phyloP scores from a whole-genome alignment of 2,888 invertebrate species.

The Apamea monoglypha region DNA sequence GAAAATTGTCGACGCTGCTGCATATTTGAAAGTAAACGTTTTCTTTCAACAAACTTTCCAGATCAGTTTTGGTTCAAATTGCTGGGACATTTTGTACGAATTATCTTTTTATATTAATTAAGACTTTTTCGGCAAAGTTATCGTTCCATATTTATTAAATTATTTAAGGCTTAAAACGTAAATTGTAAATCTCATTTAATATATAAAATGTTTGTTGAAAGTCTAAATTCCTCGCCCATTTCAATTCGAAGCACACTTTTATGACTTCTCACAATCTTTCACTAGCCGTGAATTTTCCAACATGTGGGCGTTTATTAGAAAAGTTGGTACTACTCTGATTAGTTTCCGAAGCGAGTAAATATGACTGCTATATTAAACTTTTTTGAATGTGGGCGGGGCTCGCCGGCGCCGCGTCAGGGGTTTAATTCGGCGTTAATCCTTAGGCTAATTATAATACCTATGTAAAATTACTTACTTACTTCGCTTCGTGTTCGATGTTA shows the following conservation, averaged over 20 bases:
- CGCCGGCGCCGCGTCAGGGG: constrained; percentile 4
- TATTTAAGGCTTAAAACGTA: not conserved
- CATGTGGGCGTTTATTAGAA: constrained; percentile 59
- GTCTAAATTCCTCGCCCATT: constrained; percentile 9
- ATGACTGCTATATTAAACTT: constrained; percentile 46
- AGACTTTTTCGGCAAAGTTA: not conserved
- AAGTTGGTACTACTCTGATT: constrained; percentile 59
- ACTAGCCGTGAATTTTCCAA: constrained; percentile 41
- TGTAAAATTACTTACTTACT: constrained; percentile 49
- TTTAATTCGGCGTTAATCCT: constrained; percentile 40
- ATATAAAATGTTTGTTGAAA: not conserved
- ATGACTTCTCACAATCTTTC: constrained; percentile 37
- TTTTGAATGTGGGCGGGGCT: constrained; percentile 37
- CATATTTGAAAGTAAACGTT: constrained; percentile 29
- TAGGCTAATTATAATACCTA: constrained; percentile 52
- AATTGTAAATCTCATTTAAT: not conserved
- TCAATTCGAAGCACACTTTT: constrained; percentile 24
- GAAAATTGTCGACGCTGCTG: constrained; percentile 1
- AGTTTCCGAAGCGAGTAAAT: constrained; percentile 62
- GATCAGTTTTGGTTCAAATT: constrained; percentile 22
- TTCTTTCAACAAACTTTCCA: constrained; percentile 34
- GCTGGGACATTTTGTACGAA: not conserved
- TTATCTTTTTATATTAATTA: not conserved
- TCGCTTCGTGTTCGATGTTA: constrained; percentile 27
- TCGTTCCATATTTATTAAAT: not conserved